These are phyloP conservation scores for Pluvianellus socialis DNA, from an alignment of 2,113 vertebrate genomes.

Conservation along the genomic window DNA sequence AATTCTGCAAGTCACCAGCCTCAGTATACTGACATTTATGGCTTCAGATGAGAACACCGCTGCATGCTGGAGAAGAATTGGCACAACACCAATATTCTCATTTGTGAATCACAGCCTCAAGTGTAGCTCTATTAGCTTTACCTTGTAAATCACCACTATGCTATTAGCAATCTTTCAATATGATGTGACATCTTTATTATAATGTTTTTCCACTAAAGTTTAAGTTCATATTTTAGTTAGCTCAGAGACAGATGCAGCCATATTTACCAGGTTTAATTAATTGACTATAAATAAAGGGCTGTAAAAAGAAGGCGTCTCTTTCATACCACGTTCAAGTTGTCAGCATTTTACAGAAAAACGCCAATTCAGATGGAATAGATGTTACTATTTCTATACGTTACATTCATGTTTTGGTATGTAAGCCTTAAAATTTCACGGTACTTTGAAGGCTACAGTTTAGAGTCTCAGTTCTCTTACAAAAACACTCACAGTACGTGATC, in stretches of 20 bases:
- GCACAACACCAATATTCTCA: slow-evolving; percentile 23
- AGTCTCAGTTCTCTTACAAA: background rate
- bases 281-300: slow-evolving; percentile 57
- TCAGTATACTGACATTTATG: slow-evolving; percentile 23
- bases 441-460: background rate
- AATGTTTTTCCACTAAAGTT: slow-evolving; percentile 56
- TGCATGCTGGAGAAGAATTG: slow-evolving; percentile 15
- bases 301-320: background rate
- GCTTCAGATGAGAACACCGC: background rate
- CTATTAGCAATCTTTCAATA: slow-evolving; percentile 57
- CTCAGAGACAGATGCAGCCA: slow-evolving; percentile 17
- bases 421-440: background rate
- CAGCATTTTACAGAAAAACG: slow-evolving; percentile 19
- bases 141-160: slow-evolving; percentile 47
- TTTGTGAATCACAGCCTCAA: slow-evolving; percentile 45
- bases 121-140: slow-evolving; percentile 18
- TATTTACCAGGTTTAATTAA: slow-evolving; percentile 59
- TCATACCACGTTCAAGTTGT: background rate
- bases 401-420: background rate
- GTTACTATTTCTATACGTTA: background rate
- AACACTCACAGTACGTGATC: background rate
- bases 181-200: slow-evolving; percentile 61
- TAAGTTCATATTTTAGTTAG: slow-evolving; percentile 65
- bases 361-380: background rate
- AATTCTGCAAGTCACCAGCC: background rate